Base-by-base conservation (phyloP, 2,888 invertebrate species). In the Auanema freiburgensis region DNA sequence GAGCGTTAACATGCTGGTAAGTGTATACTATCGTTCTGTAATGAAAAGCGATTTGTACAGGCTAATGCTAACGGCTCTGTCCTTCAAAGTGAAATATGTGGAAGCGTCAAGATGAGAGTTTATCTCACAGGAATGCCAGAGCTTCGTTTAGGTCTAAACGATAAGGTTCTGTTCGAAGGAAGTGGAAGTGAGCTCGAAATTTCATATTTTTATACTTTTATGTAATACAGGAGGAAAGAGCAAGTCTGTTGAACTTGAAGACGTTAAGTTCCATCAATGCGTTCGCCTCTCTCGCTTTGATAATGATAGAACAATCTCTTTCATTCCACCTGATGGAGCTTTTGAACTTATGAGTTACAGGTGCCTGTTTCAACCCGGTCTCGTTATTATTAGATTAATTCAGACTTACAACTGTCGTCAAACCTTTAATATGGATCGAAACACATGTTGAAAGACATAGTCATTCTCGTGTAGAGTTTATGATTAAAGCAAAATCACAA, bases 101-200 rank as follows among this genome's bases (percentile, higher is more conserved):
- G 97, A 57, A 92, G 93, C 58, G 94, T 98, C 66, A 95, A 95
- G 87, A 97, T 98, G 96, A 88, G 97, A 72, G 97, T 97, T 0
- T 96, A 95, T 84, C 86, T 98, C 33, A 94, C 95, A 10, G 97
- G 97, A 4, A 98, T 98, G 97, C 97, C 97, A 0, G 97, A 98
- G 85, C 85, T 98, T 59, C 89, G 97, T 57, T 88, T 98, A 25
- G 97, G 97, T 0, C 88, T 98, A 4, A 98, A 98, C 85, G 97
- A 98, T 84, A 98, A 97, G 86, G 87, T 97, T 4, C 87, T 98
- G 2, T 97, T 98, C 86, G 96, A 98, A 85, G 93, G 93, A 76
- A 96, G 95, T 1, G 97, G 97, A 12, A 54, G 73, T 72, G 16
- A 61, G 70, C 18, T 33, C 33, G 8, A n/a, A n/a, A n/a, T n/a